A percentile compares a stretch with the other conserved stretches of the same genome.
phyloP scores from a whole-genome alignment of 2,797 vertebrate genomes.

The Botia almorhae region DNA sequence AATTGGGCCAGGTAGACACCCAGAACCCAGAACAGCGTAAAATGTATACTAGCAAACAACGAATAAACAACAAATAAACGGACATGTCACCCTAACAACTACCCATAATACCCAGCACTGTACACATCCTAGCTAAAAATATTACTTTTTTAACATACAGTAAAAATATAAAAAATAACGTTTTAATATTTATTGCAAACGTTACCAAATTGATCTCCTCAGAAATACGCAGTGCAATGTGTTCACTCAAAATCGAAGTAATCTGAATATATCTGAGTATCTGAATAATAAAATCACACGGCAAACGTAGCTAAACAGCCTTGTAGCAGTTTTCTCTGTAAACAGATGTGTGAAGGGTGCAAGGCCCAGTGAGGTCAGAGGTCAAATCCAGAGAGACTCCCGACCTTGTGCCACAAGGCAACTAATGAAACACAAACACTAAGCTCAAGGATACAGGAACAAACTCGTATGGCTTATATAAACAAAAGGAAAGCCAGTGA shows the following conservation, averaged over 20 bases:
- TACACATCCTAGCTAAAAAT: too few species aligned
- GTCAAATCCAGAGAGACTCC: not conserved
- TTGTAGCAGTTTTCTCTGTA: slow-evolving; percentile 51
- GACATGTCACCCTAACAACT: too few species aligned
- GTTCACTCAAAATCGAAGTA: not conserved
- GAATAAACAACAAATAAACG: too few species aligned
- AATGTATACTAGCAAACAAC: too few species aligned
- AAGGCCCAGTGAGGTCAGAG: slow-evolving; percentile 17
- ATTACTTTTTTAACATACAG: too few species aligned
- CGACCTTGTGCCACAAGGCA: slow-evolving; percentile 18
- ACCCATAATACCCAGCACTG: too few species aligned
- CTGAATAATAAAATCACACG: not conserved
- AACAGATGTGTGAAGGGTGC: slow-evolving; percentile 50
- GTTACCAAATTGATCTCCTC: too few species aligned
- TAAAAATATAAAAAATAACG: too few species aligned
- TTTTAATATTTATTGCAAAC: too few species aligned
- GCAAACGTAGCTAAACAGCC: not conserved
- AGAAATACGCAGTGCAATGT: not conserved
- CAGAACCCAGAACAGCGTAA: too few species aligned
- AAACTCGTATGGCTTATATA: not conserved
- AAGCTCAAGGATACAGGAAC: slow-evolving; percentile 15
- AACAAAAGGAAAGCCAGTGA: not conserved
- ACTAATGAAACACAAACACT: slow-evolving; percentile 22
- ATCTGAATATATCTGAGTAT: not conserved
- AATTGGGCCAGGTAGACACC: too few species aligned